phyloP scores from a whole-genome alignment of 2,113 vertebrate genomes.

The Heliornis fulica region DNA sequence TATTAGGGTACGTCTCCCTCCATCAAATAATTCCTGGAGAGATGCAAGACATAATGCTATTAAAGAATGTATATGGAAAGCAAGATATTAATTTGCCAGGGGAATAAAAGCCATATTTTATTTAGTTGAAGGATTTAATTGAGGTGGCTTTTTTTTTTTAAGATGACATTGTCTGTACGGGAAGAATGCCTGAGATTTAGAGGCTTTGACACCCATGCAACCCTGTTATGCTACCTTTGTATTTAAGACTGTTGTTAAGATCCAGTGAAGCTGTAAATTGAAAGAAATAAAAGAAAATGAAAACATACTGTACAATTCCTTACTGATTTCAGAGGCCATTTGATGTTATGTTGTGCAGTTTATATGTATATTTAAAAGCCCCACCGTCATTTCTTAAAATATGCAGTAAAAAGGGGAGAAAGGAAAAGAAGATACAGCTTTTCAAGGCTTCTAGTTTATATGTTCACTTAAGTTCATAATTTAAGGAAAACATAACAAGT shows the following conservation, averaged over 20 bases:
- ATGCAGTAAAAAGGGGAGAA: neutral
- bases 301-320: neutral
- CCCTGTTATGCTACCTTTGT: neutral
- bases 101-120: neutral
- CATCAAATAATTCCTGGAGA: neutral
- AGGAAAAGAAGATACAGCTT: neutral
- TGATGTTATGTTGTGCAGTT: neutral
- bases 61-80: neutral
- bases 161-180: neutral
- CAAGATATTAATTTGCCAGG: neutral
- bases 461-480: neutral
- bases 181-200: neutral
- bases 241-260: conserved; percentile 35
- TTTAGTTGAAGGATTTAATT: neutral
- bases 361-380: conserved; percentile 16
- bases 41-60: neutral
- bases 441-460: neutral
- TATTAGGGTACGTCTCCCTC: neutral
- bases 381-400: neutral
- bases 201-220: neutral
- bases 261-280: neutral
- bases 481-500: neutral
- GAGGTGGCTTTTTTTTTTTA: neutral
- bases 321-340: neutral
- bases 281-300: conserved; percentile 32